Conservation (phyloP, 1,140 invertebrate genomes). For the Drosophila seguyi region DNA sequence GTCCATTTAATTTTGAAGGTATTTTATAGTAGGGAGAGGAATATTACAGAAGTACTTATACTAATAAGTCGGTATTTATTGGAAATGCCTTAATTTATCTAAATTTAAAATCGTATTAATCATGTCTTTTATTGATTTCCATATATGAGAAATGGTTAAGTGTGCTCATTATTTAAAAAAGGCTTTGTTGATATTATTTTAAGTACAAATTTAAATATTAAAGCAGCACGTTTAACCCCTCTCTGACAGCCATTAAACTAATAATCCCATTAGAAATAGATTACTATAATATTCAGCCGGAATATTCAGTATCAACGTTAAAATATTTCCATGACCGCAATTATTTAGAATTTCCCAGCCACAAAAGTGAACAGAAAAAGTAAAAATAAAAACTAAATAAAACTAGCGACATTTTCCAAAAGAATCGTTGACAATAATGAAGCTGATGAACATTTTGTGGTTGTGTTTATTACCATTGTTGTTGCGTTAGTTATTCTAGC, state of each 20-base stretch:
- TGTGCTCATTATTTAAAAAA: no score
- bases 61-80: background rate
- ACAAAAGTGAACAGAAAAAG: conserved; percentile 9
- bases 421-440: conserved; percentile 69
- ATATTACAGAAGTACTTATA: background rate
- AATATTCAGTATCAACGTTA: conserved; percentile 1
- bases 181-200: background rate
- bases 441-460: conserved; percentile 73
- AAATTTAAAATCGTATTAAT: background rate
- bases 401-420: conserved; percentile 14
- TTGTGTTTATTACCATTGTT: conserved; percentile 62
- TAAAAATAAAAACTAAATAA: background rate
- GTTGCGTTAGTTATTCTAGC: conserved; percentile 27
- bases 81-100: no score
- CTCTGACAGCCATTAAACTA: conserved; percentile 1
- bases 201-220: background rate
- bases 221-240: background rate
- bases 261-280: conserved; percentile 4
- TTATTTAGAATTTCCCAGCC: conserved; percentile 13
- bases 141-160: background rate
- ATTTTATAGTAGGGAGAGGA: background rate
- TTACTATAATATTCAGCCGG: background rate
- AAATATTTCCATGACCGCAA: background rate
- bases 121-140: background rate
- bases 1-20: background rate